Evolutionary conservation across 2,888 invertebrate species (phyloP), one percentile per base, ranked within the genome.

Genomic region (Dynastes maya): DNA sequence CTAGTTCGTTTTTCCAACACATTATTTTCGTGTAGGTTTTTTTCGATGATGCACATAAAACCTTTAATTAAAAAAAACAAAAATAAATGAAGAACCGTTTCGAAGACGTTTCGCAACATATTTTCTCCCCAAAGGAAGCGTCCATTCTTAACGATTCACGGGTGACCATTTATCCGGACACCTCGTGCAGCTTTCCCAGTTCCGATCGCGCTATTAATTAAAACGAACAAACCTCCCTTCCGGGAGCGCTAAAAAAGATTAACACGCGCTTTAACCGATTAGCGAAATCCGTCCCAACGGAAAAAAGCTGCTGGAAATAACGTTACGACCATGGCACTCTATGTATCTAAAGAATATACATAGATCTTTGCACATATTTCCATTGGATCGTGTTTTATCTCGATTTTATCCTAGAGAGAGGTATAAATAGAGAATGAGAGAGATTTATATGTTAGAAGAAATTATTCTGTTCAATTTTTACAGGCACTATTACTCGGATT

Each of bases 171-270:
- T 53, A 70, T 70, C 51, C 27, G 29, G 8, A 51, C 2, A 45
- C 45, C 45, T 45, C 51, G 6, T 11, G 22, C 11, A 64, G 22
- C 32, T 74, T 29, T 45, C 45, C 51, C 58, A 22, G 32, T 51
- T 13, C 75, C 64, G 29, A 63, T 51, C 49, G 75, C 32, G 63
- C 61, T 64, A 75, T 75, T 75, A 64, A 70, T 70, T 70, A 70
- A 70, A 70, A 22, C 40, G 51, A 70, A 70, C 70, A 53, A 53
- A 70, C 51, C 70, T 53, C 51, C 51, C 70, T 70, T 70, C 53
- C 70, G 70, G 70, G 70, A 70, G 51, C 70, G 70, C 51, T 70
- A 45, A 70, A 70, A 70, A 70, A 70, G 70, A 70, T 70, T 70
- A 70, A 70, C 70, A 70, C 49, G 70, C 53, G 70, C 32, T 70